These are phyloP conservation scores for Gandaritis pyraliata DNA, from an alignment of 2,888 invertebrate genomes.

Conservation along the genomic window DNA sequence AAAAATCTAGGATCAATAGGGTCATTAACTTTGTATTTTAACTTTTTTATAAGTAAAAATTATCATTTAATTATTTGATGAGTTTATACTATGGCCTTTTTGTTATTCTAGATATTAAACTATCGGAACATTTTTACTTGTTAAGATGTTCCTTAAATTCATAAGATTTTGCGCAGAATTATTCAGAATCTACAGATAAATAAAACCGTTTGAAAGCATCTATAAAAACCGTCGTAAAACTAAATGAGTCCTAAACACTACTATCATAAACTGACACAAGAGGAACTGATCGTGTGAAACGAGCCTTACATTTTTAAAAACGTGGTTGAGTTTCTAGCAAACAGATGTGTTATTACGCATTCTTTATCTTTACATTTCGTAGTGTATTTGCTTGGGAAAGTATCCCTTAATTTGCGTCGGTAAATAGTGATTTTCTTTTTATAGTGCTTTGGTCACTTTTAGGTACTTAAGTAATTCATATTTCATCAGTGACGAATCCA, in stretches of 20 bases:
- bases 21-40: too few relatives aligned
- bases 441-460: background rate
- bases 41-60: too few relatives aligned
- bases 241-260: slow-evolving; percentile 1
- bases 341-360: slow-evolving; percentile 5
- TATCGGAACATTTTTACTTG: too few relatives aligned
- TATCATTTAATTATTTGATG: too few relatives aligned
- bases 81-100: too few relatives aligned
- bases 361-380: background rate
- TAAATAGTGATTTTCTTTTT: background rate
- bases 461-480: too few relatives aligned
- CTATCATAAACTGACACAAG: background rate
- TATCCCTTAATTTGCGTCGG: background rate
- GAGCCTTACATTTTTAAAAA: background rate
- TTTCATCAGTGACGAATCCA: too few relatives aligned
- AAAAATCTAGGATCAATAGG: too few relatives aligned
- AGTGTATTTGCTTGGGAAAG: slow-evolving; percentile 6
- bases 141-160: too few relatives aligned
- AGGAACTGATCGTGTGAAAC: slow-evolving; percentile 1
- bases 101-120: too few relatives aligned
- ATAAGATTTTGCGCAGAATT: too few relatives aligned
- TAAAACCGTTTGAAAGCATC: background rate
- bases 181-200: background rate
- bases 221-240: background rate
- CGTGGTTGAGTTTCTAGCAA: background rate